Percentiles rank a stretch among this genome's conserved stretches.
These are phyloP conservation scores for Propithecus coquereli DNA, from an alignment of 2,113 vertebrate species.

Conservation along the genomic window DNA sequence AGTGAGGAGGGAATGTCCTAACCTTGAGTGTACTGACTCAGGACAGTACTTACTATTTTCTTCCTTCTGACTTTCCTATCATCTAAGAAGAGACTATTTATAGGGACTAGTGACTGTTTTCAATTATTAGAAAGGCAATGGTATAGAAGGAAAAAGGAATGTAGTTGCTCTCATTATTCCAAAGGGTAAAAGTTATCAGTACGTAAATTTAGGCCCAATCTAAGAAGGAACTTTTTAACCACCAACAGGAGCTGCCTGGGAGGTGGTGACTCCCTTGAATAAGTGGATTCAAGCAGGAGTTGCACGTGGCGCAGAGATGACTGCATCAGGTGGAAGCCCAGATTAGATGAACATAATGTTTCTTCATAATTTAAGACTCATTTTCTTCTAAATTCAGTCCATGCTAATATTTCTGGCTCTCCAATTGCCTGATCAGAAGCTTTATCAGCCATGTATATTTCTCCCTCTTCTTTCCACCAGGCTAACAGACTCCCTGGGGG, in stretches of 20 bases:
- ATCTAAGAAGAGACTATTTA: not conserved
- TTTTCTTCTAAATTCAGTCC: not conserved
- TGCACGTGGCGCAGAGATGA: fast-evolving
- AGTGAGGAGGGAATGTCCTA: not conserved
- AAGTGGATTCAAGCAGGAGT: too few relatives aligned
- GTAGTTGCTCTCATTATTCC: not conserved
- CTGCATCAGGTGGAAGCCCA: too few relatives aligned
- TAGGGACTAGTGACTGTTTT: not conserved
- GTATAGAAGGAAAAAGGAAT: not conserved
- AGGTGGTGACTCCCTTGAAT: too few relatives aligned
- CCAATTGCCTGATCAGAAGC: not conserved
- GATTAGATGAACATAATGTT: fast-evolving
- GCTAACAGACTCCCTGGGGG: not conserved
- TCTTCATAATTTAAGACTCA: not conserved
- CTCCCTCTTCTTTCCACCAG: not conserved
- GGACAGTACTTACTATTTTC: fast-evolving
- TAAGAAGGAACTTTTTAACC: not conserved
- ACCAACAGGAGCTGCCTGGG: fast-evolving
- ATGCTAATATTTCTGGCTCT: not conserved
- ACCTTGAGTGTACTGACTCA: not conserved
- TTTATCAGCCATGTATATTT: not conserved
- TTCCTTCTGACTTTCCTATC: not conserved
- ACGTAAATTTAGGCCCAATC: not conserved
- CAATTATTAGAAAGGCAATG: not conserved
- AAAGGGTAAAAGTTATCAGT: not conserved